Base-by-base conservation (phyloP, 2,797 vertebrate species). In the Schizopygopsis pylzovi region DNA sequence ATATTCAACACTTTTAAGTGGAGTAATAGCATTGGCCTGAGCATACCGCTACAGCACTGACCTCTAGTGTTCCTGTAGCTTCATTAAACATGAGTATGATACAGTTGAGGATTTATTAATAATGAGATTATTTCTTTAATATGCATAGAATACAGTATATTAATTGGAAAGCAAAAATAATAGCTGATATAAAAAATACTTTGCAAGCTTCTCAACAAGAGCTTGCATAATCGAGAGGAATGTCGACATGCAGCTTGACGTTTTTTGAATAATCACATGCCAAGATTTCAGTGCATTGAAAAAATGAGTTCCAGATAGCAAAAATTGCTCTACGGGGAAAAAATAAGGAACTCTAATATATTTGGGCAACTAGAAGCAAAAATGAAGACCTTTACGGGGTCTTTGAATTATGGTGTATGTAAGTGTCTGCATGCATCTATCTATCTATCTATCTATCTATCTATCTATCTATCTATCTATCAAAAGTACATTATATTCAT, bases 51-150 rank as follows among this genome's bases (percentile, higher is more conserved):
- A 79, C 39, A n/a, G 20, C 83, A 85, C 83, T 79, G 83, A 85
- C 83, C 43, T 13, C 83, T 80, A 63, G 83, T 85, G 83, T 85
- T 71, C 8, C 15, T 61, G 56, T 33, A 37, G 45, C 7, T 77
- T 77, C 4, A 41, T 10, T 67, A 67, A 77, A n/a, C 33, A 39
- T 1, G 16, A 72, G 8, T 25, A 16, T 43, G 13, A 49, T 6
- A 25, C 16, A 18, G 20, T 37, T n/a, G 12, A 52, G 56, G n/a
- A 61, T 33, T 82, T 15, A 39, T n/a, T n/a, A 73, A 33, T 18
- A 37, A 54, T 41, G n/a, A 52, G 22, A 61, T 59, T 10, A 1
- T 56, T 70, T 70, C 22, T 16, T 49, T 25, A 9, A n/a, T 37
- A 54, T 52, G 49, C 22, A 82, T 18, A 37, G 25, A 45, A 37